Base-by-base conservation (phyloP, 2,113 vertebrate genomes). In the Zapornia atra region DNA sequence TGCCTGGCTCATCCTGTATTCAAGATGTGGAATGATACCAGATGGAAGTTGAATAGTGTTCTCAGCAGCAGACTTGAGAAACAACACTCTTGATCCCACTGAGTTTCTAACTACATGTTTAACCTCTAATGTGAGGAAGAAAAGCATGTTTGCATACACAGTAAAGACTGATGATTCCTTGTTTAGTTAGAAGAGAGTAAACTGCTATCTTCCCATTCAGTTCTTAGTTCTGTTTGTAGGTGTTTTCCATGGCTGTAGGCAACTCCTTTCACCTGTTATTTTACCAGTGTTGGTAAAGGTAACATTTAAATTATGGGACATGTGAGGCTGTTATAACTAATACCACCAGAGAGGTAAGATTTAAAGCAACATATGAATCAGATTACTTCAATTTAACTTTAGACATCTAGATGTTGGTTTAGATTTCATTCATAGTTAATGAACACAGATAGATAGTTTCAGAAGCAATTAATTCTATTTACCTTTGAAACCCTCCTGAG, bases 1-100 rank as follows among this genome's bases (percentile, higher is more conserved):
- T 68, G 12, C 36, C 22, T 36, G 26, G 5, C 15, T 89, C 26
- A n/a, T 21, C 9, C 12, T 68, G 75, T 81, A 51, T 69, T 81
- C 34, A 50, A 64, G 34, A 26, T 12, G 9, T 25, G 18, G 33
- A 78, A 60, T 19, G 31, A 50, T 25, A 54, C 19, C 22, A 31
- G 24, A 20, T 3, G 2, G 31, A 44, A 9, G 12, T 63, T 14
- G 33, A 4, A 21, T 36, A 38, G 21, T 1, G 0, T 36, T 79
- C 34, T 68, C 48, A 50, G 34, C 36, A 26, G 16, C 31, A n/a
- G 22, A 38, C 61, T 72, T 65, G 44, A 53, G 40, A 86, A 86
- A 81, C 7, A 42, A 19, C 2, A 17, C 2, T 86, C 15, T 53
- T 56, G 11, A 60, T 65, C 5, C 3, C n/a, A 33, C 1, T 28